These are phyloP conservation scores for Papilio glaucus DNA, from an alignment of 1,140 invertebrate genomes.

Conservation along the genomic window DNA sequence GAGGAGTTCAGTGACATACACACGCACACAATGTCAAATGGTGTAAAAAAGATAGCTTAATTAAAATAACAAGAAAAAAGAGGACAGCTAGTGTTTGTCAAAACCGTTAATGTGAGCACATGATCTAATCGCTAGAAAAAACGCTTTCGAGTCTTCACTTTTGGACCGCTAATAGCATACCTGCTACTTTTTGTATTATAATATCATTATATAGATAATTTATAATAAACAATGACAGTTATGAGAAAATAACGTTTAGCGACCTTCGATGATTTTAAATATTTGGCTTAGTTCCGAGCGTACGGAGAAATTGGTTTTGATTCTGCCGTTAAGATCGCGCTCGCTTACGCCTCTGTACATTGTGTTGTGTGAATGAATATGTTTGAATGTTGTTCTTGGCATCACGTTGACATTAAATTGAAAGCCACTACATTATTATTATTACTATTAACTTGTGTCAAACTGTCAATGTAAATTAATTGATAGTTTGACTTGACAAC, in stretches of 20 bases:
- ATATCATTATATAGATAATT: background rate
- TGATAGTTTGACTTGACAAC: background rate
- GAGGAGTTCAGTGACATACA: too few relatives aligned
- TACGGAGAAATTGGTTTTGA: constrained; percentile 12
- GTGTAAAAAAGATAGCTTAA: too few relatives aligned
- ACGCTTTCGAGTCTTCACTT: too few relatives aligned
- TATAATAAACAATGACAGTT: background rate
- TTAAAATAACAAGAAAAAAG: too few relatives aligned
- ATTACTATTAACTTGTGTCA: background rate
- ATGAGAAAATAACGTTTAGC: background rate
- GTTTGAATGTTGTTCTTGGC: constrained; percentile 15
- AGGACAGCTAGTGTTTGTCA: too few relatives aligned
- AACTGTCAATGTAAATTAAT: background rate
- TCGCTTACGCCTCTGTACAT: background rate
- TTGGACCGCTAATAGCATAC: too few relatives aligned
- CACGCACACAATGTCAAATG: too few relatives aligned
- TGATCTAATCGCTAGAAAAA: too few relatives aligned
- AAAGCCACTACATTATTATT: background rate
- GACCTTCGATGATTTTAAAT: constrained; percentile 9
- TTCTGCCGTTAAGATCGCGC: constrained; percentile 6
- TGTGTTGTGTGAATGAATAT: constrained; percentile 8
- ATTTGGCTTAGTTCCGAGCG: constrained; percentile 14
- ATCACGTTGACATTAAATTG: constrained; percentile 2
- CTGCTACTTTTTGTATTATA: too few relatives aligned
- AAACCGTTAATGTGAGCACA: too few relatives aligned